Evolutionary conservation across 2,797 vertebrate species (phyloP), one percentile per base, ranked within the genome.

Genomic region (Chaenodraco wilsoni): DNA sequence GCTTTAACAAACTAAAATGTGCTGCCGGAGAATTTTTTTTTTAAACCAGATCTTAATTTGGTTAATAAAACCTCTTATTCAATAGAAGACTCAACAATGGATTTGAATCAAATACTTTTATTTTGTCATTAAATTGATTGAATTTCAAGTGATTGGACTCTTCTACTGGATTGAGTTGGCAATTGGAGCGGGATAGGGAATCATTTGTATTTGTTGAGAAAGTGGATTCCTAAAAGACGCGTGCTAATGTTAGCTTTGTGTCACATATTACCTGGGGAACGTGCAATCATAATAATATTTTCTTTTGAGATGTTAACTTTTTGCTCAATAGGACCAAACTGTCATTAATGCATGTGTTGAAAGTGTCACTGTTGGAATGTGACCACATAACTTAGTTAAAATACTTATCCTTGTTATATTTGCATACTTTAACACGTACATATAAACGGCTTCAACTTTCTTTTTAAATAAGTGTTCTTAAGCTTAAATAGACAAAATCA

Each of bases 81-180:
- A 51, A 70, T 76, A 1, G 62, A 69, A 65, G 11, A 33, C 37
- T 40, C 11, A 23, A 55, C 41, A 59, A 68, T 60, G 5, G n/a
- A 31, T 48, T 66, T 76, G 69, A 74, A 72, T 81, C 17, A 79
- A 74, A 33, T 54, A 15, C 23, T 65, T 70, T 60, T 68, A 44
- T 72, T 59, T 71, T 41, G 31, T 23, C 41, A 12, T 76, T 61
- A 37, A 69, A 69, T 50, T 48, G 46, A 69, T 74, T 71, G 51
- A 55, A 48, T 69, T 50, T 63, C 49, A 76, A 71, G 58, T 74
- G 67, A 65, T 51, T 78, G 17, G 49, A 62, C 63, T 73, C 63
- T 43, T 76, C 44, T 23, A 56, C 57, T 62, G 59, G 46, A 55
- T 71, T 64, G 49, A 16, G 9, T 60, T 7, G 41, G 59, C 44